Evolutionary conservation across 1,140 invertebrate species (phyloP).

Genomic region (Drosophila santomea): DNA sequence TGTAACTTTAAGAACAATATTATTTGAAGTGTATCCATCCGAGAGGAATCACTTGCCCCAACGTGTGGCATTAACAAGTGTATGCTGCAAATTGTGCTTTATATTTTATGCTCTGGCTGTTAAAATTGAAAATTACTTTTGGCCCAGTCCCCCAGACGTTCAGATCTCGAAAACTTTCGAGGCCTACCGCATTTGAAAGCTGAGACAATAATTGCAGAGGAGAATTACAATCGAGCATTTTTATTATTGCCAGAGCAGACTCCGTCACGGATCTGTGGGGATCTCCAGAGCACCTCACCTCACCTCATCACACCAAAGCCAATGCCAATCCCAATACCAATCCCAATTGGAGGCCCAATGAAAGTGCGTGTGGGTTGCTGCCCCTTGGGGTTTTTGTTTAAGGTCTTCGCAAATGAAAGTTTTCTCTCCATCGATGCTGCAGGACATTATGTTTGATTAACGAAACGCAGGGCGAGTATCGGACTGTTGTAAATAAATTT

Average conservation of each 20-base stretch:
- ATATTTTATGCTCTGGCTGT: slow-evolving; percentile 76
- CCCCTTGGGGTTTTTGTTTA: slow-evolving; percentile 59
- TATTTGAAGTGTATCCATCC: neutral
- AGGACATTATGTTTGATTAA: slow-evolving; percentile 59
- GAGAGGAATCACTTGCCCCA: slow-evolving; percentile 50
- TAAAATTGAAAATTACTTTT: slow-evolving; percentile 83
- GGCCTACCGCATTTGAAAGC: slow-evolving; percentile 77
- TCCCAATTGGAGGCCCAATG: slow-evolving; percentile 36
- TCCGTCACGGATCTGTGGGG: slow-evolving; percentile 47
- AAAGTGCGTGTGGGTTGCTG: slow-evolving; percentile 76
- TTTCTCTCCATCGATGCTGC: slow-evolving; percentile 31
- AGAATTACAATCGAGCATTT: slow-evolving; percentile 80
- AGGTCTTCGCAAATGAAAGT: slow-evolving; percentile 59
- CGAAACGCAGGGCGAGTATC: slow-evolving; percentile 33
- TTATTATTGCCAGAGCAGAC: slow-evolving; percentile 49
- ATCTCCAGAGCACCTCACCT: neutral
- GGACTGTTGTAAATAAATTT: slow-evolving; percentile 53
- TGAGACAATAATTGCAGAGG: slow-evolving; percentile 77
- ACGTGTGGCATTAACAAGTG: slow-evolving; percentile 71
- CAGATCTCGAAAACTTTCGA: slow-evolving; percentile 6
- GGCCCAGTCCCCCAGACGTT: slow-evolving; percentile 23
- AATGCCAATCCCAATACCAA: slow-evolving; percentile 24
- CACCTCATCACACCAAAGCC: too few species aligned
- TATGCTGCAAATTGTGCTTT: slow-evolving; percentile 55
- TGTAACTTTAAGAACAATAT: neutral